Evolutionary conservation across 2,797 vertebrate genomes (phyloP).

Genomic region (Sebastes baramenuke): DNA sequence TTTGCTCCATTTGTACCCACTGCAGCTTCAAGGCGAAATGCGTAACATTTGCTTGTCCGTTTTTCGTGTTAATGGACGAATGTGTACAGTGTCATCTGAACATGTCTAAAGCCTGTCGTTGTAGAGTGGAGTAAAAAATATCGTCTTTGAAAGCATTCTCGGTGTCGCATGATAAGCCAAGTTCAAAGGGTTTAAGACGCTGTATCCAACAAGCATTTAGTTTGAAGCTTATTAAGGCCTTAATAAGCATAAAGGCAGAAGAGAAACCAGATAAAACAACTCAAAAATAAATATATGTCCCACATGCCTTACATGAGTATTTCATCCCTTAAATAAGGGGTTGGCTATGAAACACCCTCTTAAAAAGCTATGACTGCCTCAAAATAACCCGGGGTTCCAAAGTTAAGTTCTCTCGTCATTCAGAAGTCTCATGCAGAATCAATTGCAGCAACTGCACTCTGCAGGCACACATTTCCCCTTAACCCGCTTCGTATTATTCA

Average conservation of each 20-base stretch:
- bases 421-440: constrained; percentile 49
- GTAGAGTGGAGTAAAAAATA: neutral
- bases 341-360: neutral
- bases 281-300: constrained; percentile 5
- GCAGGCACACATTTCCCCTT: constrained; percentile 43
- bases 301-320: neutral
- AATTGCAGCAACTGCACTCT: constrained; percentile 34
- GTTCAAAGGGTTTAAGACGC: neutral
- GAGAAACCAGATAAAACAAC: neutral
- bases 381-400: constrained; percentile 9
- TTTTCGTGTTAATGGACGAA: neutral
- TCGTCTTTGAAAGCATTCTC: neutral
- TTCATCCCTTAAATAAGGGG: neutral
- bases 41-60: neutral
- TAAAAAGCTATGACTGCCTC: constrained; percentile 10
- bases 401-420: constrained; percentile 27
- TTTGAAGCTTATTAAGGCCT: neutral
- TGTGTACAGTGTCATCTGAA: neutral
- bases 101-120: neutral
- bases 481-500: constrained; percentile 63
- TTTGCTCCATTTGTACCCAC: too few relatives aligned
- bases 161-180: neutral
- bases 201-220: neutral
- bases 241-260: neutral
- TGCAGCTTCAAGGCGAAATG: neutral